Base-by-base conservation (phyloP, 2,797 vertebrate genomes). In the Diceros bicornis region DNA sequence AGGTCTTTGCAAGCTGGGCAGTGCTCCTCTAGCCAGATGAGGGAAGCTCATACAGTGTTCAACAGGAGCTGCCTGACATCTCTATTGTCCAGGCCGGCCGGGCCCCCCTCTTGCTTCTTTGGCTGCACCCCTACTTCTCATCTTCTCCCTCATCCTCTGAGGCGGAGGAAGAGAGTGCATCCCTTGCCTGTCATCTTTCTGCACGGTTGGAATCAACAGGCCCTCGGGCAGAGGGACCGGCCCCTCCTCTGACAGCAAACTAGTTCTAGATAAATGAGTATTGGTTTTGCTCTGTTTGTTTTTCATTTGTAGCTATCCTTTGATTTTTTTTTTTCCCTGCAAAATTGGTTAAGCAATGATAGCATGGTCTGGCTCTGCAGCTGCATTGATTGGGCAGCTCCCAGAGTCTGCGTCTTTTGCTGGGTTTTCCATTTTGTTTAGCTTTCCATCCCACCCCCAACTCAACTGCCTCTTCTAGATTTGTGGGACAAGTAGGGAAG, bases 201-300 rank as follows among this genome's bases (percentile, higher is more conserved):
- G 71, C 95, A 97, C 98, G 96, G 61, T 25, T 37, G 96, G 87
- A 96, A 98, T 94, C 91, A 68, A 97, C 97, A 87, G 94, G 96
- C 96, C 98, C 96, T 97, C 69, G 1, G 96, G 96, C 94, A 90
- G 95, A 98, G 89, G 96, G 97, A 66, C 90, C 0, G 7, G 89
- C 97, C 97, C 82, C 75, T 96, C 96, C 89, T 98, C 96, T 98
- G 98, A 98, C 98, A 97, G 98, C 91, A 97, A 97, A 98, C 97
- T 74, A 94, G 97, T 98, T 97, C 94, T 96, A 98, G 97, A 98
- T 96, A 98, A 98, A 98, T 93, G 97, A 83, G 92, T 98, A 97
- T 98, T 98, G 98, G 98, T 98, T 98, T 98, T 97, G 96, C 66
- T 96, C 97, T 98, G 98, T 98, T 98, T 98, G 98, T 95, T 98